Percentiles rank a stretch among this genome's conserved stretches.
These are phyloP conservation scores for Nemapogon koenigi DNA, from an alignment of 2,888 invertebrate genomes.

Conservation along the genomic window DNA sequence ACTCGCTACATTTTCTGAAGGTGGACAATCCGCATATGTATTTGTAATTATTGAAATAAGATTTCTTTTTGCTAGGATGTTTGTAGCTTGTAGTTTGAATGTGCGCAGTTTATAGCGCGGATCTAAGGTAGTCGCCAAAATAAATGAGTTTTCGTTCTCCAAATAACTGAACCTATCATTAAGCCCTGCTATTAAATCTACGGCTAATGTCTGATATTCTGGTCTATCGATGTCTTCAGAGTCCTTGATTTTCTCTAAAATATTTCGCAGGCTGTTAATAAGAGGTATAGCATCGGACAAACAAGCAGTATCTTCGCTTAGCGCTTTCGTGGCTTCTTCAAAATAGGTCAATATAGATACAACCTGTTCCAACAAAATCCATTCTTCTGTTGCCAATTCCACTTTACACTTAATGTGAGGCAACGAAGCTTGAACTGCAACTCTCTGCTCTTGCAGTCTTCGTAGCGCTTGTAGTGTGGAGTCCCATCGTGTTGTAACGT, in stretches of 20 bases:
- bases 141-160: not conserved
- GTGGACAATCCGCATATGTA: not conserved
- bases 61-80: not conserved
- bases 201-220: no score
- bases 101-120: not conserved
- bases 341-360: no score
- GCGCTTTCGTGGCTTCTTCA: no score
- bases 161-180: not conserved
- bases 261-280: not conserved
- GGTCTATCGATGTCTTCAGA: no score
- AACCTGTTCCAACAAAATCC: no score
- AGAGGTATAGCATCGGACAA: no score
- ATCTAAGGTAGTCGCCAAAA: not conserved
- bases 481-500: not conserved
- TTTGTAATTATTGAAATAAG: not conserved
- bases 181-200: not conserved
- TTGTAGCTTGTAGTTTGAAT: not conserved
- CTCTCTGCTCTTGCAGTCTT: not conserved
- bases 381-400: no score
- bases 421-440: no score
- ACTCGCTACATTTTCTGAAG: no score
- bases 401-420: no score
- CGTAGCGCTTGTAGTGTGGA: not conserved
- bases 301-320: no score
- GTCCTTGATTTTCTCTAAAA: no score